Base-by-base conservation (phyloP, 2,113 vertebrate species). In the Struthidea cinerea region DNA sequence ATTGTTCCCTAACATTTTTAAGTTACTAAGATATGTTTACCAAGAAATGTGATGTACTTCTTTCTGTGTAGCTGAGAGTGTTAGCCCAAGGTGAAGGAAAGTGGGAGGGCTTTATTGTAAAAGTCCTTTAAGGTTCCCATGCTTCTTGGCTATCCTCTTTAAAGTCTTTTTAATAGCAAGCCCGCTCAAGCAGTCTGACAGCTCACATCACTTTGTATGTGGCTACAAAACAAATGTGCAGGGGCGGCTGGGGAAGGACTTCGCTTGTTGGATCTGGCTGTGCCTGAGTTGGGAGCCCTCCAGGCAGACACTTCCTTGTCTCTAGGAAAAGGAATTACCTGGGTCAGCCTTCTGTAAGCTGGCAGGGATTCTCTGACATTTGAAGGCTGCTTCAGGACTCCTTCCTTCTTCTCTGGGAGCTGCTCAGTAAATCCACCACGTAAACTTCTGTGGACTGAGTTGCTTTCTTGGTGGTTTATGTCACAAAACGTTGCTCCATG, bases 1-100 rank as follows among this genome's bases (percentile, higher is more conserved):
- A 91, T 93, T 95, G 84, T 92, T 89, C 94, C 93, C 91, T 94
- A 94, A 96, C 76, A 83, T 97, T 97, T 98, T 96, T 96, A 97
- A 97, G 89, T 97, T 75, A 59, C 78, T 81, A 59, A 57, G 60
- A 55, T 37, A 26, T 89, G 76, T 96, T 87, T 41, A 17, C 71
- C 90, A 91, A 97, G 97, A 97, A 97, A 96, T 94, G 92, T 74
- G 89, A 92, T 81, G 56, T 73, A 87, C 73, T 71, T 18, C 39
- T 32, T 46, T 30, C 21, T 35, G 30, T 52, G 2, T 28, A 86
- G 77, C 79, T 63, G 82, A 75, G 74, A 90, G 46, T 55, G 75
- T 75, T 89, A 94, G 94, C 85, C 81, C 80, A 90, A 96, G 97
- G 53, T 73, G 81, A 94, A 55, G 59, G 84, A n/a, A 49, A 57